Conservation (phyloP, 92 coral and sea anemone genomes). For the Epizoanthus illoricatus region DNA sequence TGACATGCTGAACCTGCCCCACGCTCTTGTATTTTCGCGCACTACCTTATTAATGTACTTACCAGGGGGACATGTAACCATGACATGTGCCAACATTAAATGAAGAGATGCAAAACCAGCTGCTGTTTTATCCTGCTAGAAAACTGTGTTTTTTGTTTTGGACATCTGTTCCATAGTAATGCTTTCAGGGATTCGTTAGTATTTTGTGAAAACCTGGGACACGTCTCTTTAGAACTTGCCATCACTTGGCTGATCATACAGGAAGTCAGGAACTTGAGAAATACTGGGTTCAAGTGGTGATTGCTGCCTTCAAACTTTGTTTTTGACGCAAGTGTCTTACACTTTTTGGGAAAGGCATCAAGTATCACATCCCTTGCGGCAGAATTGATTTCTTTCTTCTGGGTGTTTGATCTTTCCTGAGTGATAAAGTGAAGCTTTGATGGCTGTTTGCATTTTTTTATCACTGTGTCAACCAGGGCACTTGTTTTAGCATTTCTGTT, state of each 20-base stretch:
- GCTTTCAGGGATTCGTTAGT: not conserved
- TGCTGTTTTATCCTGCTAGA: slow-evolving; percentile 12
- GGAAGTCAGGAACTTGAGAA: not conserved
- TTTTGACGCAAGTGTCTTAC: slow-evolving; percentile 14
- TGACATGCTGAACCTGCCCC: no score
- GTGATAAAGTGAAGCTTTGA: slow-evolving; percentile 39
- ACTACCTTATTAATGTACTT: slow-evolving; percentile 22
- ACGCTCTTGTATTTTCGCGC: slow-evolving; percentile 6
- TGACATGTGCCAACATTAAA: slow-evolving; percentile 16
- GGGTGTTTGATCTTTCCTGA: slow-evolving; percentile 4
- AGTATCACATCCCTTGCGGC: slow-evolving; percentile 30
- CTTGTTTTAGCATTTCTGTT: slow-evolving; percentile 38
- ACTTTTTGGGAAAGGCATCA: slow-evolving; percentile 36
- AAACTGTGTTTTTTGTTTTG: slow-evolving; percentile 7
- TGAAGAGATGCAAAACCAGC: slow-evolving; percentile 18
- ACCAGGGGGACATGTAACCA: slow-evolving; percentile 18
- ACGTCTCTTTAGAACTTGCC: slow-evolving; percentile 16
- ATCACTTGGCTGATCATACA: slow-evolving; percentile 7
- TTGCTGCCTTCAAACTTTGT: slow-evolving; percentile 15
- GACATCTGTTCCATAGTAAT: slow-evolving; percentile 14
- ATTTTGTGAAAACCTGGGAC: slow-evolving; percentile 29
- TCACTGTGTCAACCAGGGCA: slow-evolving; percentile 15
- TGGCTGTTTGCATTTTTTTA: slow-evolving; percentile 38
- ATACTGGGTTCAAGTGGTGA: slow-evolving; percentile 13
- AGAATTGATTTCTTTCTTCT: slow-evolving; percentile 35